phyloP scores from a whole-genome alignment of 2,113 vertebrate genomes.

The Spheniscus mendiculus region DNA sequence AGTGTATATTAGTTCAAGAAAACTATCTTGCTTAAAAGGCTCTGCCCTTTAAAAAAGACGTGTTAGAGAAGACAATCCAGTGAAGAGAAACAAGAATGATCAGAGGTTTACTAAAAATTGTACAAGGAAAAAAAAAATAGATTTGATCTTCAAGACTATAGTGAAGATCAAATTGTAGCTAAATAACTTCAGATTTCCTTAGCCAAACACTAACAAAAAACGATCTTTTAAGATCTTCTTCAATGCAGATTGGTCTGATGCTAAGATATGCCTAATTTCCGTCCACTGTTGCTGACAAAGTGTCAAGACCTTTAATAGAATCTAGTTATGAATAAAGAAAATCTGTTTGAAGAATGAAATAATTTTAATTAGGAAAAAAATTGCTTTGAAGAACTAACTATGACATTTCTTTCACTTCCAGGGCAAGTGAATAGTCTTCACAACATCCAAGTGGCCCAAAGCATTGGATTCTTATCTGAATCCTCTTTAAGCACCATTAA shows the following conservation, averaged over 20 bases:
- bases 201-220: not conserved
- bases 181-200: not conserved
- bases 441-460: not conserved
- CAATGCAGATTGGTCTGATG: not conserved
- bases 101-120: not conserved
- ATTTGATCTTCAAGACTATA: not conserved
- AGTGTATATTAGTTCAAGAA: not conserved
- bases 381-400: not conserved
- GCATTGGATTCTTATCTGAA: not conserved
- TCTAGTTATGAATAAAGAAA: not conserved
- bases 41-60: not conserved
- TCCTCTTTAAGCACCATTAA: not conserved
- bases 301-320: not conserved
- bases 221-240: not conserved
- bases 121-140: fast-evolving
- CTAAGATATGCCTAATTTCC: not conserved
- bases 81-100: not conserved
- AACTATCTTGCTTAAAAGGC: not conserved
- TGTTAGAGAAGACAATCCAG: not conserved
- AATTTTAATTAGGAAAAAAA: not conserved
- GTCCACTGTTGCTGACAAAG: not conserved
- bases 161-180: not conserved
- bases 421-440: not conserved
- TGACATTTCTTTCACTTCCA: not conserved
- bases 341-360: not conserved